Evolutionary conservation across 2,797 vertebrate species (phyloP).

Genomic region (Rhodeus uyekii): DNA sequence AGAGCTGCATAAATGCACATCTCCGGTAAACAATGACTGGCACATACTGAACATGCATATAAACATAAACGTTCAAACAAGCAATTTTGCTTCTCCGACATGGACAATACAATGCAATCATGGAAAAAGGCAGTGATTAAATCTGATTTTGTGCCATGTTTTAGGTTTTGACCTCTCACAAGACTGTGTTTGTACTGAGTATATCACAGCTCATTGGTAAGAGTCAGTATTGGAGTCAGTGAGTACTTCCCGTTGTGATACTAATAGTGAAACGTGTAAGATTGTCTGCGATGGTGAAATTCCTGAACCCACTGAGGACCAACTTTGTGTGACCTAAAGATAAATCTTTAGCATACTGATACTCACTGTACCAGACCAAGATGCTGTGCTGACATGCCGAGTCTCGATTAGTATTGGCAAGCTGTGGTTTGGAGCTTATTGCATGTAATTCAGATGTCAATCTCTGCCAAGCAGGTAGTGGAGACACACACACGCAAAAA

Average conservation of each 20-base stretch:
- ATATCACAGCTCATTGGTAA: slow-evolving; percentile 2
- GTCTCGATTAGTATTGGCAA: slow-evolving; percentile 54
- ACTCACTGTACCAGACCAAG: not conserved
- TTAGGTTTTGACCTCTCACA: not conserved
- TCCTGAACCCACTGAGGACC: not conserved
- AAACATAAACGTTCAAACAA: not conserved
- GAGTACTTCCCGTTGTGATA: slow-evolving; percentile 1
- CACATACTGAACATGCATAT: not conserved
- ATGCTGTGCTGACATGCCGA: slow-evolving; percentile 37
- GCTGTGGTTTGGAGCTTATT: slow-evolving; percentile 58
- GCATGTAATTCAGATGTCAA: slow-evolving; percentile 59
- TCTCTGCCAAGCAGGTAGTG: slow-evolving; percentile 45
- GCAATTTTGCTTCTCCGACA: not conserved
- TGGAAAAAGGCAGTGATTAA: slow-evolving; percentile 1
- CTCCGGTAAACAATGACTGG: slow-evolving; percentile 19
- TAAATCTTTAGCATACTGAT: slow-evolving; percentile 20
- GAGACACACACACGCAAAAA: not conserved
- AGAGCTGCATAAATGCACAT: slow-evolving; percentile 15
- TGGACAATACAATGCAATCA: not conserved
- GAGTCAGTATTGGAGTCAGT: not conserved
- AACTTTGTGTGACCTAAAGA: slow-evolving; percentile 24
- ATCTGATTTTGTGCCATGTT: not conserved
- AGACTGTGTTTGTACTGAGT: slow-evolving; percentile 11
- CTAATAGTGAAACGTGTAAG: slow-evolving; percentile 10
- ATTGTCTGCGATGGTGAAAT: not conserved